Evolutionary conservation across 1,140 invertebrate species (phyloP), one percentile per base, ranked within the genome.

Genomic region (Neodiprion fabricii): DNA sequence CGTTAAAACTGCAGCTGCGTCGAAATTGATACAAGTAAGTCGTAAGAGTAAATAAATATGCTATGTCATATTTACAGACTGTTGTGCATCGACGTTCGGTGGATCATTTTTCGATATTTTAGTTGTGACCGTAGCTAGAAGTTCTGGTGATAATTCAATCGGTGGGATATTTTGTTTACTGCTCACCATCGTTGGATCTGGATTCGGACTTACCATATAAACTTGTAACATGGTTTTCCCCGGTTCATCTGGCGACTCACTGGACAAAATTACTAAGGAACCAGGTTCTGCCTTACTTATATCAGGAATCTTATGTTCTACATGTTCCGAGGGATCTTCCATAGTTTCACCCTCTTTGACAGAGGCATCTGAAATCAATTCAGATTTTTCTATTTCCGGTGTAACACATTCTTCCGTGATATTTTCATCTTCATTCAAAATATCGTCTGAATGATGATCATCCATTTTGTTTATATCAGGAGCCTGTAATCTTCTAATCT

Each of bases 231-330:
- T 78, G 50, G 80, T 87, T 79, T 87, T 83, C 8, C 82, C 85
- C 23, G 88, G 86, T 73, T 87, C 79, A 1, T 83, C 83, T 0
- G 74, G 17, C n/a, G 81, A 85, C 73, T 86, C 82, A 7, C 85
- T 85, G 1, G 85, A 84, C 9, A 89, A 76, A 72, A 89, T 85
- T 3, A 89, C 83, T 9, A 89, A 76, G 9, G 87, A 87, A 69
- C 87, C 87, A 8, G 87, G 87, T 73, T 87, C 82, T 10, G 87
- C 85, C 23, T 84, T 49, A 74, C 72, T 72, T 3, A 86, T 82
- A 71, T 84, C 82, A 7, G 84, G 75, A 72, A 86, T 82, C 3
- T 76, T 77, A 53, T 76, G 76, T 71, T 76, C 74, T 28, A 83
- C 73, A 17, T 53, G 70, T 21, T 80, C 74, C 53, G 72, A 68